Base-by-base conservation (phyloP, 2,888 invertebrate species). In the Caenorhabditis zanzibari region DNA sequence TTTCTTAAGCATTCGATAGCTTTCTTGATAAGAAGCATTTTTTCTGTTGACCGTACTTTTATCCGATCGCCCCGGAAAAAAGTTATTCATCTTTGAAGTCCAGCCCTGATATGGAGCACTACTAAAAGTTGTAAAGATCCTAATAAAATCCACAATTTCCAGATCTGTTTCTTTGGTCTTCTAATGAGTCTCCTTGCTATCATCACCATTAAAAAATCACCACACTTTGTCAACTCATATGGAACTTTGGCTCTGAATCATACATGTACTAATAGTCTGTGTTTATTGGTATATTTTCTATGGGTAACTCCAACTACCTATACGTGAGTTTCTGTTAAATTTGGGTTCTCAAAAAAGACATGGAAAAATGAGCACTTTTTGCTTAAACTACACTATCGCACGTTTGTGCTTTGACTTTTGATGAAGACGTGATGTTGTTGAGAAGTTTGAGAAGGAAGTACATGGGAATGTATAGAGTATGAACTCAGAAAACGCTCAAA, bases 281-380 rank as follows among this genome's bases (percentile, higher is more conserved):
- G 81, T 10, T 16, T 85, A 9, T 16, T 84, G 28, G 58, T 85
- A 6, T 85, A 82, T 19, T 58, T 85, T 28, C 32, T 83, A 35
- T 86, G 83, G 83, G 74, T 63, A 4, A 76, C 79, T n/a, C 85
- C 85, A 19, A 41, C 44, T 0, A 86, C 86, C 41, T 80, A 73
- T 16, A 66, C 76, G 86, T 84, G 38, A 61, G 76, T 64, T 64
- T 16, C n/a, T 32, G 28, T 16, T 12, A 22, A 49, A 5, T 16
- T 5, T 16, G 14, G 44, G 1, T 32, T 32, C 4, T 32, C 7
- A 32, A 32, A 32, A 32, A 32, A 32, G 32, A 32, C 32, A 32
- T 32, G 32, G 7, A 32, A 32, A 32, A n/a, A n/a, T n/a, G n/a
- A n/a, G n/a, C n/a, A n/a, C n/a, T n/a, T n/a, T n/a, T n/a, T n/a